Conservation (phyloP, 2,888 invertebrate genomes). For the Smittia sp. region DNA sequence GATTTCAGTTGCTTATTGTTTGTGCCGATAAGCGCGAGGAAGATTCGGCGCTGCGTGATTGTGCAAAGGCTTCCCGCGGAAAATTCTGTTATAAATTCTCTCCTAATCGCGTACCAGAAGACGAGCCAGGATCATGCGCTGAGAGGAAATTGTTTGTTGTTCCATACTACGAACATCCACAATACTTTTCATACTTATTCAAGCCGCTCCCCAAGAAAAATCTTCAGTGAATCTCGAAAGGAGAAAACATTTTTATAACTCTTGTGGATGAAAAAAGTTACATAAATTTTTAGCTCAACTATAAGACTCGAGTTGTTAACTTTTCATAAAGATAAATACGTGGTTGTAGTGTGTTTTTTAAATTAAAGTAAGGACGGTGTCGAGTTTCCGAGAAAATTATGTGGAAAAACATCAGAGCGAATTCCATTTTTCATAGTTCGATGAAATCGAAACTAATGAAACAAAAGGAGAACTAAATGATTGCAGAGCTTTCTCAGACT, state of each 20-base stretch:
- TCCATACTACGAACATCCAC: conserved; percentile 23
- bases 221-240: conserved; percentile 28
- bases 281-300: conserved; percentile 38
- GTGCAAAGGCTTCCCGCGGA: background rate
- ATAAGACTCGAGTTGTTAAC: conserved; percentile 35
- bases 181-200: conserved; percentile 35
- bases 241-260: conserved; percentile 28
- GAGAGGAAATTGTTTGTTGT: conserved; percentile 20
- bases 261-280: conserved; percentile 33
- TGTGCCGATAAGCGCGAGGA: no score
- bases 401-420: background rate
- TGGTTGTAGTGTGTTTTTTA: conserved; percentile 36
- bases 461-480: background rate
- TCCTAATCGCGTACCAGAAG: conserved; percentile 24
- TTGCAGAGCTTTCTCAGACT: background rate
- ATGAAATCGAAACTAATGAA: background rate
- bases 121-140: conserved; percentile 29
- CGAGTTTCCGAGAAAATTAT: background rate
- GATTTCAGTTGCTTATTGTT: background rate
- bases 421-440: background rate
- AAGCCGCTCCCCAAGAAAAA: conserved; percentile 41
- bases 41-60: no score
- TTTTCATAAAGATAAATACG: conserved; percentile 27
- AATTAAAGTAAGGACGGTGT: conserved; percentile 23
- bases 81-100: conserved; percentile 5